Conservation (phyloP, 1,140 invertebrate genomes). For the Mercenaria mercenaria region DNA sequence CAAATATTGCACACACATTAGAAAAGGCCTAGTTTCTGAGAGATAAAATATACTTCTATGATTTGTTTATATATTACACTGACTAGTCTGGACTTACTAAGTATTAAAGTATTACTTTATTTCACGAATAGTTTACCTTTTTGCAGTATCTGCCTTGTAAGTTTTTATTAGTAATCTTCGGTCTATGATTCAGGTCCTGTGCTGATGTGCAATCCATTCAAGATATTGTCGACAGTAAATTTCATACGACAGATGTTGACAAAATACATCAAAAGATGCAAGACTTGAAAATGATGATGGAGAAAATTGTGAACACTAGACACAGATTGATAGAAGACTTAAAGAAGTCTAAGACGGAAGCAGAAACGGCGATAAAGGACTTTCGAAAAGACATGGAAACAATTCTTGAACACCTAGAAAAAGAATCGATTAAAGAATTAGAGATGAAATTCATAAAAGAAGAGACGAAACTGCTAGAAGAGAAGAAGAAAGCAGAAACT, state of each 20-base stretch:
- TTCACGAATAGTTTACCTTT: too few species aligned
- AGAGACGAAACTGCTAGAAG: neutral
- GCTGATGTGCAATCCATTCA: neutral
- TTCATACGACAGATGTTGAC: neutral
- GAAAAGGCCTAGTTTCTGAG: too few species aligned
- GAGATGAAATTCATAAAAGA: neutral
- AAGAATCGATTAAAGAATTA: neutral
- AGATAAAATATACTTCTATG: too few species aligned
- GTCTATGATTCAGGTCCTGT: neutral
- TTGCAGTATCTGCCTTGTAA: too few species aligned
- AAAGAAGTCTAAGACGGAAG: neutral
- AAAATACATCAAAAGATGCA: neutral
- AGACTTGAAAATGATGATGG: neutral
- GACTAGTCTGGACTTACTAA: too few species aligned
- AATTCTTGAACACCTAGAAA: neutral
- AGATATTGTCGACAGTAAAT: neutral
- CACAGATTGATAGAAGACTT: neutral
- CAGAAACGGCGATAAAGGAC: neutral
- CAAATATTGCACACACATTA: too few species aligned
- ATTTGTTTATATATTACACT: too few species aligned
- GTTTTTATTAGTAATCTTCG: too few species aligned
- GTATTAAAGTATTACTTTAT: too few species aligned
- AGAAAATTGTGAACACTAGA: neutral
- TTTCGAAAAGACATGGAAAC: neutral
- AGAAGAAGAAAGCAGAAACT: neutral